phyloP scores from a whole-genome alignment of 2,797 vertebrate species.

The Falco peregrinus region DNA sequence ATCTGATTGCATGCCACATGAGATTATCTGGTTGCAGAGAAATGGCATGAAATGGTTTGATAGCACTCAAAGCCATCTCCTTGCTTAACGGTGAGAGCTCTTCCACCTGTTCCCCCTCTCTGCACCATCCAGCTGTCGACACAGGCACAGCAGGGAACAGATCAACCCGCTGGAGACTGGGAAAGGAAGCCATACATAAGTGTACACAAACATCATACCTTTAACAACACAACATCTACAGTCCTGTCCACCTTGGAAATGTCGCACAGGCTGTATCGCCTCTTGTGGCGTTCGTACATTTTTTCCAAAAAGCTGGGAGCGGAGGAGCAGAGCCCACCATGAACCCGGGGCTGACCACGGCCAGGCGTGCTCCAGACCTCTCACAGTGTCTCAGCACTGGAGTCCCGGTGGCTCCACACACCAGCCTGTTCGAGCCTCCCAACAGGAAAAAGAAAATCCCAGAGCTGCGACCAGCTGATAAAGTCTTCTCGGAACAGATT shows the following conservation, averaged over 20 bases:
- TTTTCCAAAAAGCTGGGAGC: constrained; percentile 27
- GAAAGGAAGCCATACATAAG: background rate
- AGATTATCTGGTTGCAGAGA: background rate
- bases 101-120: background rate
- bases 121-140: background rate
- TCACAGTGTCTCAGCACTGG: constrained; percentile 57
- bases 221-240: constrained; percentile 93
- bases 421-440: constrained; percentile 52
- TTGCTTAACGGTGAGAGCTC: background rate
- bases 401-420: constrained; percentile 44
- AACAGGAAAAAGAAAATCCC: constrained; percentile 67
- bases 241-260: constrained; percentile 88
- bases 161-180: fast-evolving
- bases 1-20: background rate
- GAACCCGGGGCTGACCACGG: constrained; percentile 34
- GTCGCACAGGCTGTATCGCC: constrained; percentile 92
- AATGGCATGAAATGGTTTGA: background rate
- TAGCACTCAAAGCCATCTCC: background rate
- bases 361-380: constrained; percentile 59
- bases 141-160: fast-evolving
- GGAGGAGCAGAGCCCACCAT: constrained; percentile 65
- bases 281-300: constrained; percentile 96
- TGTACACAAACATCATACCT: constrained; percentile 80
- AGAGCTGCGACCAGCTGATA: constrained; percentile 48
- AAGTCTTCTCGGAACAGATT: constrained; percentile 55